Evolutionary conservation across 2,888 invertebrate species (phyloP).

Genomic region (Hypolimnas misippus): DNA sequence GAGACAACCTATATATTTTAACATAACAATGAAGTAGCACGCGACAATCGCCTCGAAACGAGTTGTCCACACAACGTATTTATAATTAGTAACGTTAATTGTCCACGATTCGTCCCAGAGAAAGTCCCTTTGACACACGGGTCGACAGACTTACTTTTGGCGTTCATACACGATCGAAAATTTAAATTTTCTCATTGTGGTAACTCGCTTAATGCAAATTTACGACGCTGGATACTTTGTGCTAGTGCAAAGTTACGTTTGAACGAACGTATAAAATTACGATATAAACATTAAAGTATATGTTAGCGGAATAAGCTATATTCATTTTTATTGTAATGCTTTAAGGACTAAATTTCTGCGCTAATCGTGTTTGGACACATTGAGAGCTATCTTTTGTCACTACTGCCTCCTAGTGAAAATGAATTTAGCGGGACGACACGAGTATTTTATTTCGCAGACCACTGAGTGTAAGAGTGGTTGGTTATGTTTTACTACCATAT

Average conservation of each 20-base stretch:
- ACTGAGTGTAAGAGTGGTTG: conserved; percentile 13
- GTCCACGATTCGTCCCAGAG: conserved; percentile 69
- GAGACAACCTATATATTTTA: conserved; percentile 22
- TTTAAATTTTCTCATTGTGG: conserved; percentile 41
- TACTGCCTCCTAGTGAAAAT: conserved; percentile 51
- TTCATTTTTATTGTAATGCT: neutral
- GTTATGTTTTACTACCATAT: conserved; percentile 25
- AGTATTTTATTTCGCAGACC: conserved; percentile 20
- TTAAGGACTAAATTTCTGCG: conserved; percentile 27
- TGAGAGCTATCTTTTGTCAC: conserved; percentile 50
- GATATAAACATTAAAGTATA: conserved; percentile 8
- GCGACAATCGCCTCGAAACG: conserved; percentile 43
- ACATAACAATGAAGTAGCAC: conserved; percentile 35
- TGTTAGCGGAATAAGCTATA: conserved; percentile 1
- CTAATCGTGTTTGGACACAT: conserved; percentile 21
- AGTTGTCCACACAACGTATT: conserved; percentile 60
- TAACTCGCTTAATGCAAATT: conserved; percentile 34
- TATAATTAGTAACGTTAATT: conserved; percentile 68
- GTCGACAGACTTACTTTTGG: conserved; percentile 49
- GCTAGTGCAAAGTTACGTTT: conserved; percentile 33
- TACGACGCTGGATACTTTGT: conserved; percentile 20
- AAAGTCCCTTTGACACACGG: conserved; percentile 59
- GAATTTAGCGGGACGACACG: conserved; percentile 49
- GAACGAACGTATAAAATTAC: conserved; percentile 34
- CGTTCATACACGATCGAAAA: conserved; percentile 37